A percentile compares a stretch with the other conserved stretches of the same genome.
These are phyloP conservation scores for Operophtera brumata DNA, from an alignment of 2,888 invertebrate species.

Conservation along the genomic window DNA sequence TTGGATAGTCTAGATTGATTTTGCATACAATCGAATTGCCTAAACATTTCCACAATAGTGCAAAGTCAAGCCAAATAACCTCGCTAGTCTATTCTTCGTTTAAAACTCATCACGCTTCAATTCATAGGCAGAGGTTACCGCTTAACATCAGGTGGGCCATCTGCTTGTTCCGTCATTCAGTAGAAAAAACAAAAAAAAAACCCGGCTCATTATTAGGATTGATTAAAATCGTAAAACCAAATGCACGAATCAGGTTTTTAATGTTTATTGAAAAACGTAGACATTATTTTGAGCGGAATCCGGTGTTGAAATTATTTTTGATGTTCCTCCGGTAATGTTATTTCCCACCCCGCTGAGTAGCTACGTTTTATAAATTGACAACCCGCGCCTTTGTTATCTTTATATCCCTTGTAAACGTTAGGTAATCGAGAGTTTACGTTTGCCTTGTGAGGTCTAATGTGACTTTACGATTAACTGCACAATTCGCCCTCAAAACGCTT, in stretches of 20 bases:
- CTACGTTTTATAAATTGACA: slow-evolving; percentile 29
- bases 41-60: slow-evolving; percentile 9
- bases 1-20: slow-evolving; percentile 13
- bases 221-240: slow-evolving; percentile 4
- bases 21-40: slow-evolving; percentile 9
- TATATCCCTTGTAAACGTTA: slow-evolving; percentile 26
- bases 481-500: background rate
- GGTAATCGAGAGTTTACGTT: slow-evolving; percentile 18
- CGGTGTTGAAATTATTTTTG: slow-evolving; percentile 15
- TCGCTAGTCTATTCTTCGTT: slow-evolving; percentile 3
- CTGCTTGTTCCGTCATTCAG: no score
- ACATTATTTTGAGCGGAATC: slow-evolving; percentile 12
- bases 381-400: slow-evolving; percentile 28
- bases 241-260: background rate
- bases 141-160: no score
- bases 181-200: no score
- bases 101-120: slow-evolving; percentile 9
- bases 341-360: slow-evolving; percentile 15
- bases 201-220: slow-evolving; percentile 1
- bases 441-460: slow-evolving; percentile 26
- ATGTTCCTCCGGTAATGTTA: slow-evolving; percentile 12
- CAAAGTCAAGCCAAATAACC: slow-evolving; percentile 10
- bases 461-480: slow-evolving; percentile 6
- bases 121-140: no score
- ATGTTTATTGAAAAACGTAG: slow-evolving; percentile 6